Evolutionary conservation across 2,113 vertebrate species (phyloP).

Genomic region (Salvator merianae): DNA sequence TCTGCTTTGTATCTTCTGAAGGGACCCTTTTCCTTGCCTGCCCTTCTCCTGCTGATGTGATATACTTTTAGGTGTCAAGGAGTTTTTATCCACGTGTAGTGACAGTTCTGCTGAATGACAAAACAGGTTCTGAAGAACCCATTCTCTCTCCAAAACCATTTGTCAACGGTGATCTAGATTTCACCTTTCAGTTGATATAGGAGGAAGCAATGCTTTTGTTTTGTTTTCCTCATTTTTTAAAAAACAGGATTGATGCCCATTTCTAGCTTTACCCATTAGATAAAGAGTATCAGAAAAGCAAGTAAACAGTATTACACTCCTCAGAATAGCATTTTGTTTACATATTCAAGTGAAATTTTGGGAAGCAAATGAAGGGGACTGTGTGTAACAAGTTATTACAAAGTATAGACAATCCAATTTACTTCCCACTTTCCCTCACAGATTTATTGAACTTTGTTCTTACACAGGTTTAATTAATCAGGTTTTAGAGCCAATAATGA

Average conservation of each 20-base stretch:
- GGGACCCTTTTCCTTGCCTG: slow-evolving; percentile 49
- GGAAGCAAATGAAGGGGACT: neutral
- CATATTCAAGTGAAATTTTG: neutral
- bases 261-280: slow-evolving; percentile 47
- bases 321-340: slow-evolving; percentile 36
- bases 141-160: slow-evolving; percentile 68
- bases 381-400: neutral
- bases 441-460: no score
- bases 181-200: slow-evolving; percentile 61
- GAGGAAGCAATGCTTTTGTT: slow-evolving; percentile 48
- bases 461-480: no score
- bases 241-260: slow-evolving; percentile 33
- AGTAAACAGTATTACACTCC: neutral
- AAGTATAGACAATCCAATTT: neutral
- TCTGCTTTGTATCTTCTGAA: slow-evolving; percentile 57
- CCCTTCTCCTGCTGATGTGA: slow-evolving; percentile 59
- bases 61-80: slow-evolving; percentile 69
- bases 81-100: slow-evolving; percentile 72
- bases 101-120: slow-evolving; percentile 71
- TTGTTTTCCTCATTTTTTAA: no score
- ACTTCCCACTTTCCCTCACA: neutral
- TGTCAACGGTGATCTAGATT: slow-evolving; percentile 74
- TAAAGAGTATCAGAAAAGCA: slow-evolving; percentile 50
- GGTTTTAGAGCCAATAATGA: no score
- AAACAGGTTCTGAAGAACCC: slow-evolving; percentile 62